Evolutionary conservation across 2,888 invertebrate species (phyloP), one percentile per base, ranked within the genome.

Genomic region (Dioctria rufipes): DNA sequence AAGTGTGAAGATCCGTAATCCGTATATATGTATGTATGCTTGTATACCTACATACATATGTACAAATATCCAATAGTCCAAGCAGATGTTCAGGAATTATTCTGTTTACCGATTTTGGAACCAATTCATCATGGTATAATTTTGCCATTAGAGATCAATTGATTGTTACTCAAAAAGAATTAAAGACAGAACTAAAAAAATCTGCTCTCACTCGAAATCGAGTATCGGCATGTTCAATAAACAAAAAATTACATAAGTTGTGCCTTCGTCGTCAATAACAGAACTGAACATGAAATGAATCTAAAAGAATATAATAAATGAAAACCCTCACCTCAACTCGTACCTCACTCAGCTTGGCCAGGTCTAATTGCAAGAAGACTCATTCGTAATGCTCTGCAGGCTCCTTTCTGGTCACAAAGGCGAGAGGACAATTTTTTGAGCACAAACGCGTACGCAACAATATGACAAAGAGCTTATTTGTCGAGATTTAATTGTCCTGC

Each of bases 231-330:
- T 73, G 73, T 73, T 73, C 73, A 43, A 43, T 39, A 77, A 77
- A 77, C 77, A 77, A 77, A 77, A 73, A 77, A 61, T 77, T 77
- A 77, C 77, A 77, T 77, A 77, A 77, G 77, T 77, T 77, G 25
- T 63, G 77, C 63, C 77, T 63, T 61, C 77, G 63, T 63, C 46
- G 63, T 63, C 46, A 77, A 77, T 77, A 46, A 49, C 37, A 63
- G 8, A 40, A 11, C 42, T 46, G 58, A 58, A 77, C 42, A 77
- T 9, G 37, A 42, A 39, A 77, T 25, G 61, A 61, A 37, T 11
- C 43, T 63, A 58, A 77, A 77, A 77, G n/a, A n/a, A 42, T 37
- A 61, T 25, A 13, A 43, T 13, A 43, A 43, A 9, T 43, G 37
- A 61, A 77, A 39, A 40, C 60, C 42, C 40, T 42, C 63, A 63